Conservation (phyloP, 2,888 invertebrate genomes). For the Scrobipalpa costella region DNA sequence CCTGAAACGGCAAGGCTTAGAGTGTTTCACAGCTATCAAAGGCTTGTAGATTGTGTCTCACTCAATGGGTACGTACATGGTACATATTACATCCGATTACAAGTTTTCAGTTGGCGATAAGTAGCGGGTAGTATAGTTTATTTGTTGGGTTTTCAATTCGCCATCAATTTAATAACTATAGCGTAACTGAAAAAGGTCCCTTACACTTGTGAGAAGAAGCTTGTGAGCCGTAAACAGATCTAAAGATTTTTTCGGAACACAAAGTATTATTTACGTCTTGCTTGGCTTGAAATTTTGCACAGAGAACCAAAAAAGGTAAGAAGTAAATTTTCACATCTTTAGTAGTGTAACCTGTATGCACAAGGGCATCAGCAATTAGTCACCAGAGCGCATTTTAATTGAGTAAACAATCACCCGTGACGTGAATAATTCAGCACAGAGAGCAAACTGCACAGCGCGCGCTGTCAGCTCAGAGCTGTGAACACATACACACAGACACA, state of each 20-base stretch:
- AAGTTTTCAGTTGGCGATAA: not conserved
- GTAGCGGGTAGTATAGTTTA: not conserved
- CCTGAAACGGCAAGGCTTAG: not conserved
- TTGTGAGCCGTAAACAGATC: conserved; percentile 14
- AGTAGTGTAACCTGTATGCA: not conserved
- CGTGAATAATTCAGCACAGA: not conserved
- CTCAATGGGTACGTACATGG: not conserved
- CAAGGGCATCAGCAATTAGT: not conserved
- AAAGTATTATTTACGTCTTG: conserved; percentile 4
- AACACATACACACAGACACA: no score
- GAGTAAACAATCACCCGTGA: not conserved
- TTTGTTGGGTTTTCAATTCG: not conserved
- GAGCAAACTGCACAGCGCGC: not conserved
- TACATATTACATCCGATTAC: no score
- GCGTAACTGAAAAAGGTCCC: not conserved
- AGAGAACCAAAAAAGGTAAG: no score
- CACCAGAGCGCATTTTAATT: not conserved
- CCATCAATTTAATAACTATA: not conserved
- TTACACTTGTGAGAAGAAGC: not conserved
- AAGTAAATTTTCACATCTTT: no score
- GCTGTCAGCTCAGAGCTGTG: not conserved
- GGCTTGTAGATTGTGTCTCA: not conserved
- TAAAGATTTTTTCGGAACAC: conserved; percentile 6
- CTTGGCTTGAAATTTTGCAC: not conserved
- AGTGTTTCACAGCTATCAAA: not conserved